phyloP scores from a whole-genome alignment of 2,888 invertebrate species.

The Vanessa cardui region DNA sequence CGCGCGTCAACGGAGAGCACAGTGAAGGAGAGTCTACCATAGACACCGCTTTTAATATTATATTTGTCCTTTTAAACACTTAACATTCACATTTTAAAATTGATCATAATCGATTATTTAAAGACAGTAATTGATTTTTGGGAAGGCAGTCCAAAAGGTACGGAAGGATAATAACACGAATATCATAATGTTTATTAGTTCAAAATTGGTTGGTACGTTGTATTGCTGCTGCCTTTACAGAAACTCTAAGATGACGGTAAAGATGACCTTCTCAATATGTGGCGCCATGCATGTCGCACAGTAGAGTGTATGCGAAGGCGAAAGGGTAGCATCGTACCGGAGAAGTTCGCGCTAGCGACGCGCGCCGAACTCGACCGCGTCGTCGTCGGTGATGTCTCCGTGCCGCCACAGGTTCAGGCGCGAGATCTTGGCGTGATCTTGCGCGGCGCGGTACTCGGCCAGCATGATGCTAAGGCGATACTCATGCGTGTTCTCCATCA shows the following conservation, averaged over 20 bases:
- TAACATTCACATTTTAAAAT: conserved; percentile 36
- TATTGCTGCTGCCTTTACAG: conserved; percentile 48
- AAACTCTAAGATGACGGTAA: conserved; percentile 55
- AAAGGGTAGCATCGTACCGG: conserved; percentile 46
- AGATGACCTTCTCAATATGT: conserved; percentile 54
- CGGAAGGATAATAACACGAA: conserved; percentile 19
- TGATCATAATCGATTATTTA: conserved; percentile 23
- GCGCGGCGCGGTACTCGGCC: conserved; percentile 91
- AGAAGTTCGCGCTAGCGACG: conserved; percentile 65
- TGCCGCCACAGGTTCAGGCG: conserved; percentile 98
- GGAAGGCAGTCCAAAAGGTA: conserved; percentile 29
- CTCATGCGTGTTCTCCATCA: conserved; percentile 92
- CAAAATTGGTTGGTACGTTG: conserved; percentile 36
- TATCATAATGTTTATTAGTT: conserved; percentile 17
- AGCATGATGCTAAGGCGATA: conserved; percentile 90
- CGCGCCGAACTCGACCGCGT: conserved; percentile 84
- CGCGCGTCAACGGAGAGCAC: conserved; percentile 40
- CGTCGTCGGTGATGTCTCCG: conserved; percentile 98
- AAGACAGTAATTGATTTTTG: conserved; percentile 25
- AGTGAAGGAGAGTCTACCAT: conserved; percentile 10
- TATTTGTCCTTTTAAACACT: conserved; percentile 17
- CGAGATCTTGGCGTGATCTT: conserved; percentile 92
- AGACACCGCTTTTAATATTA: conserved; percentile 11
- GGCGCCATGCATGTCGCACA: conserved; percentile 63
- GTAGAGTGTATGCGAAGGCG: conserved; percentile 47